Evolutionary conservation across 2,888 invertebrate species (phyloP).

Genomic region (Ceraclea dissimilis): DNA sequence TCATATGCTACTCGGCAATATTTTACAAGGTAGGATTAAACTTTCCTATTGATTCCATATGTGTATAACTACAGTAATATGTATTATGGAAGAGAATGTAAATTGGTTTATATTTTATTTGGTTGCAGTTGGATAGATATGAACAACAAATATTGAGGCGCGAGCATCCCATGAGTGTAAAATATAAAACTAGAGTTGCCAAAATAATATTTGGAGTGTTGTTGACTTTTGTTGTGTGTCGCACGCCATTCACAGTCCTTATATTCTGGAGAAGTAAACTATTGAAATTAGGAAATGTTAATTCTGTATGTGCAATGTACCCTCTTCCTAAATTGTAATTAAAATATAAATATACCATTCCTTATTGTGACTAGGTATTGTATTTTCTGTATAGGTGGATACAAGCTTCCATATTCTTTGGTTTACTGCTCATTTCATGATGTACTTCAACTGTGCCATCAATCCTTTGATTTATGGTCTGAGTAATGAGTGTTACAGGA

Average conservation of each 20-base stretch:
- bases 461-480: conserved; percentile 74
- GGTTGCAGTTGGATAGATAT: conserved; percentile 53
- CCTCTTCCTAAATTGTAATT: not conserved
- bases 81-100: not conserved
- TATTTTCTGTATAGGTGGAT: conserved; percentile 40
- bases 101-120: not conserved
- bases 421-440: conserved; percentile 61
- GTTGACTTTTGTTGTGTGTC: conserved; percentile 57
- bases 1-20: conserved; percentile 65
- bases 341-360: not conserved
- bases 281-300: conserved; percentile 37
- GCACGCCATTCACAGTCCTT: conserved; percentile 66
- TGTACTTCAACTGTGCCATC: conserved; percentile 64
- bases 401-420: conserved; percentile 53
- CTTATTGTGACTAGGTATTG: not conserved
- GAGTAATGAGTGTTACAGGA: conserved; percentile 60
- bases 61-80: not conserved
- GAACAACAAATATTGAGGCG: conserved; percentile 54
- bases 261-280: conserved; percentile 56
- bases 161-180: conserved; percentile 54
- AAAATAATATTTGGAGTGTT: conserved; percentile 64
- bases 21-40: conserved; percentile 46
- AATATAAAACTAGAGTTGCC: conserved; percentile 60
- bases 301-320: conserved; percentile 40
- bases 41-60: not conserved